phyloP scores from a whole-genome alignment of 1,140 invertebrate genomes.

The Anastrepha obliqua region DNA sequence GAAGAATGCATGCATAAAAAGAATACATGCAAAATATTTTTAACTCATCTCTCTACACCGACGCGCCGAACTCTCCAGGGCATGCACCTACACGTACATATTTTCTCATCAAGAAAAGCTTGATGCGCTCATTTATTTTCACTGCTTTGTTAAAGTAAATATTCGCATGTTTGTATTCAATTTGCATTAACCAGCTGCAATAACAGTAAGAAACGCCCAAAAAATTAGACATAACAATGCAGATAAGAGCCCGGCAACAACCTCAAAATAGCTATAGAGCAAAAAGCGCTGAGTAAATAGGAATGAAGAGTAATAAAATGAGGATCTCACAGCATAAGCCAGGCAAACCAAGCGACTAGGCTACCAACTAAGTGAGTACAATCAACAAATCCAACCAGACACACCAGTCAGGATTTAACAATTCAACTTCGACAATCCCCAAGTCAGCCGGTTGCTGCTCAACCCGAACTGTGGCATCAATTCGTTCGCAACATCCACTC shows the following conservation, averaged over 20 bases:
- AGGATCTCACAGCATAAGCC: constrained; percentile 5
- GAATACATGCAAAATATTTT: no score
- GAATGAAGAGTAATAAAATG: background rate
- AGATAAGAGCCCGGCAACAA: no score
- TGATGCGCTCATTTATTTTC: background rate
- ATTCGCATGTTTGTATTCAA: constrained; percentile 23
- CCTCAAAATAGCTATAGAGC: no score
- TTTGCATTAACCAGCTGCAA: constrained; percentile 49
- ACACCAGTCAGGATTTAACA: constrained; percentile 35
- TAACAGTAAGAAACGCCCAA: constrained; percentile 22
- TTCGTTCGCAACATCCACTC: background rate
- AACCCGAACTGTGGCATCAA: background rate
- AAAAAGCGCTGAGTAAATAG: background rate
- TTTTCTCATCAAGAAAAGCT: background rate
- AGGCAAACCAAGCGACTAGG: constrained; percentile 22
- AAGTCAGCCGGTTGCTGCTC: background rate
- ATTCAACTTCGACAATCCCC: constrained; percentile 43
- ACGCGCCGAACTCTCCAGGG: no score
- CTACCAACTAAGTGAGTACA: constrained; percentile 32
- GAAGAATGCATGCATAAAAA: no score
- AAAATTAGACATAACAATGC: constrained; percentile 33
- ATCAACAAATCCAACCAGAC: constrained; percentile 41
- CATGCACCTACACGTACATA: no score
- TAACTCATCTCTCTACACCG: no score
- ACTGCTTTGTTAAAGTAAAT: background rate